Conservation (phyloP, 2,797 vertebrate species). For the Dipus sagitta region DNA sequence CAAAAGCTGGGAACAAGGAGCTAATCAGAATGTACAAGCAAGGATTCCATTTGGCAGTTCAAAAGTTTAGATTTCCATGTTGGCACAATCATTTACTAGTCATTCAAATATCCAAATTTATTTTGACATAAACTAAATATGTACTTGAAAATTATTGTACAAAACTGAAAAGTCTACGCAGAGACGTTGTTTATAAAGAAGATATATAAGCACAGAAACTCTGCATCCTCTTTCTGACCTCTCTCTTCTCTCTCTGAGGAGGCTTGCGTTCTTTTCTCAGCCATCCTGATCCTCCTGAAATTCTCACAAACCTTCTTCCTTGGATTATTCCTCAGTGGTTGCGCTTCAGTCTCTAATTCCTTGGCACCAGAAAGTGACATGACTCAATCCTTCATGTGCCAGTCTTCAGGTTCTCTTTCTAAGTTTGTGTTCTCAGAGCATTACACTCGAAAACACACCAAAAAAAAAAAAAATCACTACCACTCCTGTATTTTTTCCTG, state of each 20-base stretch:
- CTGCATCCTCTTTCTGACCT: background rate
- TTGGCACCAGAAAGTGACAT: background rate
- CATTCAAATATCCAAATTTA: background rate
- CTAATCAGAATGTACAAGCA: background rate
- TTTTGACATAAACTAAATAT: background rate
- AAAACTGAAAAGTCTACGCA: background rate
- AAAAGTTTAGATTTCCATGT: background rate
- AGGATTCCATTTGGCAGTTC: background rate
- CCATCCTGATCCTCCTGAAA: background rate
- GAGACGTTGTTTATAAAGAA: background rate
- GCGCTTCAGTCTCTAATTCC: background rate
- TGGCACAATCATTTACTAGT: background rate
- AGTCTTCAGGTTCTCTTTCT: background rate
- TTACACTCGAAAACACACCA: background rate
- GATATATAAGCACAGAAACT: too few species aligned
- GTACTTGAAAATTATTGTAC: background rate
- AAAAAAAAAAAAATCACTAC: background rate
- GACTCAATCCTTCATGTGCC: background rate
- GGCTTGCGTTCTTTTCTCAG: background rate
- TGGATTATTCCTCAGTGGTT: background rate
- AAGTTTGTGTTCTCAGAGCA: background rate
- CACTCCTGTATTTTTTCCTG: background rate
- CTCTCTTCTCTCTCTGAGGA: background rate
- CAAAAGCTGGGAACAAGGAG: background rate
- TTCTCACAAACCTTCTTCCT: background rate